Conservation (phyloP, 1,140 invertebrate genomes). For the Pseudomyrmex gracilis region DNA sequence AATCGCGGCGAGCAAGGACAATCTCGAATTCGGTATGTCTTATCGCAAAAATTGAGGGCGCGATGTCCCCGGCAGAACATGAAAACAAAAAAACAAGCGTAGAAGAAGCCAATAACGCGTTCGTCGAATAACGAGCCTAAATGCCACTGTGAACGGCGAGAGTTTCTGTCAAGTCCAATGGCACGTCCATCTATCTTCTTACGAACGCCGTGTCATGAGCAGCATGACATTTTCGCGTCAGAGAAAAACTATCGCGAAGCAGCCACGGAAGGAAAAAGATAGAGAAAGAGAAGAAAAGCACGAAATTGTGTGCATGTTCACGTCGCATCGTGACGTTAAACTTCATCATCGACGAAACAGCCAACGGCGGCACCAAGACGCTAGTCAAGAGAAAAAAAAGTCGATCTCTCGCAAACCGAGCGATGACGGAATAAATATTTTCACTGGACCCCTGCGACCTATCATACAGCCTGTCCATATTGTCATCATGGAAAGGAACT, state of each 20-base stretch:
- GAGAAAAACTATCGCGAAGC: conserved; percentile 59
- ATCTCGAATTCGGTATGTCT: conserved; percentile 16
- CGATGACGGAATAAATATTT: conserved; percentile 53
- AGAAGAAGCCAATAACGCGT: conserved; percentile 14
- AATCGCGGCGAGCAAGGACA: not conserved
- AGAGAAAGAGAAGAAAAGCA: conserved; percentile 38
- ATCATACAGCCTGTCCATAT: conserved; percentile 5
- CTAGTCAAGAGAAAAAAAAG: conserved; percentile 34
- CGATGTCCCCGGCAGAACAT: conserved; percentile 43
- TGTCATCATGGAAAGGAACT: conserved; percentile 20
- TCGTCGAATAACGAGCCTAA: conserved; percentile 53
- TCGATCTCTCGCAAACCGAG: conserved; percentile 9
- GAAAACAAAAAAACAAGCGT: conserved; percentile 47
- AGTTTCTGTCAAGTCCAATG: not conserved
- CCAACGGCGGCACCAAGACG: not conserved
- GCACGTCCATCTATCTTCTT: conserved; percentile 64
- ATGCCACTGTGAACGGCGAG: not conserved
- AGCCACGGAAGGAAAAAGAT: conserved; percentile 16
- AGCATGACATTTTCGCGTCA: conserved; percentile 62
- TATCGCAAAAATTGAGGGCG: conserved; percentile 46
- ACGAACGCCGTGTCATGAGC: conserved; percentile 60
- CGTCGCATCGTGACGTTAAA: conserved; percentile 24
- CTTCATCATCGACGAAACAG: conserved; percentile 26
- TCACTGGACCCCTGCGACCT: conserved; percentile 28
- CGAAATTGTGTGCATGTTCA: conserved; percentile 40